Evolutionary conservation across 1,140 invertebrate species (phyloP).

Genomic region (Pantala flavescens): DNA sequence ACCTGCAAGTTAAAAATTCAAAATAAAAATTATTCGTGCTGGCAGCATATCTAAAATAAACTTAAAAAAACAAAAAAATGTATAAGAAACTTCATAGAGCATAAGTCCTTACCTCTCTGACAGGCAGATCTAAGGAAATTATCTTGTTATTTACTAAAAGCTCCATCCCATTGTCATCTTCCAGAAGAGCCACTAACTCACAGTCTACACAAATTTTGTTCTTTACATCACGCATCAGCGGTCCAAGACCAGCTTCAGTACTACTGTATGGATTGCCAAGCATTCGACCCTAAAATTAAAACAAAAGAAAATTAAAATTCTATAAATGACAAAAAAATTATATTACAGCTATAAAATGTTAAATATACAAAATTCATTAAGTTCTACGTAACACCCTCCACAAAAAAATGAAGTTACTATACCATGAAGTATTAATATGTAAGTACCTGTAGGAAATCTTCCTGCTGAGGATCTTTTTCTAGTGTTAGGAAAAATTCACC

Average conservation of each 20-base stretch:
- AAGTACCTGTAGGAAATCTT: conserved; percentile 84
- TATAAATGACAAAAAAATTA: background rate
- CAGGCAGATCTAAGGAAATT: conserved; percentile 88
- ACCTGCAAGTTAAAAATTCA: conserved; percentile 29
- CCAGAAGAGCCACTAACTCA: conserved; percentile 87
- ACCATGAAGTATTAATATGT: background rate
- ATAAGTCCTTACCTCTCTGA: conserved; percentile 64
- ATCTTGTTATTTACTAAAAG: conserved; percentile 98
- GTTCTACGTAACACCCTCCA: too few relatives aligned
- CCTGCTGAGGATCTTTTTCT: conserved; percentile 97
- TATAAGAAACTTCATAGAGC: background rate
- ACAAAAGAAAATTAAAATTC: conserved; percentile 21
- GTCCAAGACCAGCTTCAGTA: conserved; percentile 83
- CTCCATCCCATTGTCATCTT: conserved; percentile 99
- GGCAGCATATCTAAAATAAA: background rate
- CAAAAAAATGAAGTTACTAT: too few relatives aligned
- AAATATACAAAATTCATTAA: too few relatives aligned
- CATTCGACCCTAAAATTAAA: conserved; percentile 69
- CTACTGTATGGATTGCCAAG: conserved; percentile 95
- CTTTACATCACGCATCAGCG: conserved; percentile 95
- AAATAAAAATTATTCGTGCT: background rate
- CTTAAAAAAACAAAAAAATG: background rate
- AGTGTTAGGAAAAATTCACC: conserved; percentile 93
- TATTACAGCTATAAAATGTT: too few relatives aligned
- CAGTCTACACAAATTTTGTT: conserved; percentile 98